phyloP scores from a whole-genome alignment of 1,140 invertebrate species.

The Neotoxoptera formosana region DNA sequence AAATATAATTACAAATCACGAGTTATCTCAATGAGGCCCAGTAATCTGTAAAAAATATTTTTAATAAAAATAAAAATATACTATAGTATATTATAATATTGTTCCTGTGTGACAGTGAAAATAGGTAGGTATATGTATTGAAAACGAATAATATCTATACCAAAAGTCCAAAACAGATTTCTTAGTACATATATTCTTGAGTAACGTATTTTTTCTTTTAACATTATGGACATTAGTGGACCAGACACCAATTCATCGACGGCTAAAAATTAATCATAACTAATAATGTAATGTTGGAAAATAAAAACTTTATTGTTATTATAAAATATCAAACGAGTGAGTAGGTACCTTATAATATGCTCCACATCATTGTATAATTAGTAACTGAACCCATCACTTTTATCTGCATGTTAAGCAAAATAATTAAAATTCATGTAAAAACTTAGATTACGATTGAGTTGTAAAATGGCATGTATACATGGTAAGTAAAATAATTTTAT shows the following conservation, averaged over 20 bases:
- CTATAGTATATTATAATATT: background rate
- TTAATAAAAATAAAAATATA: no score
- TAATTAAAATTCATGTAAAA: background rate
- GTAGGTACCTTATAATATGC: background rate
- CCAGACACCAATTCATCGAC: no score
- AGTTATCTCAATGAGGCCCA: no score
- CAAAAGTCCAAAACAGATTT: background rate
- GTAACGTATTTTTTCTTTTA: background rate
- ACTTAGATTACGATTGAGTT: background rate
- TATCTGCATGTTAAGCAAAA: background rate
- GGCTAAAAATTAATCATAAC: background rate
- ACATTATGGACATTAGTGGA: background rate
- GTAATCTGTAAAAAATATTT: no score
- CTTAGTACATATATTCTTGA: background rate
- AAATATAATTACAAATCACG: no score
- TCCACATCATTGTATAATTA: background rate
- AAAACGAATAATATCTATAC: background rate
- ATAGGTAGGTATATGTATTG: background rate
- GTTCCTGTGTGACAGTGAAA: background rate
- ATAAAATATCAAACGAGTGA: background rate
- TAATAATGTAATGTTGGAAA: background rate
- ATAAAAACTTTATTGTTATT: background rate
- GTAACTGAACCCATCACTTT: background rate
- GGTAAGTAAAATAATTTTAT: background rate
- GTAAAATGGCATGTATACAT: background rate